phyloP scores from a whole-genome alignment of 2,797 vertebrate species.

The Tinamus major region DNA sequence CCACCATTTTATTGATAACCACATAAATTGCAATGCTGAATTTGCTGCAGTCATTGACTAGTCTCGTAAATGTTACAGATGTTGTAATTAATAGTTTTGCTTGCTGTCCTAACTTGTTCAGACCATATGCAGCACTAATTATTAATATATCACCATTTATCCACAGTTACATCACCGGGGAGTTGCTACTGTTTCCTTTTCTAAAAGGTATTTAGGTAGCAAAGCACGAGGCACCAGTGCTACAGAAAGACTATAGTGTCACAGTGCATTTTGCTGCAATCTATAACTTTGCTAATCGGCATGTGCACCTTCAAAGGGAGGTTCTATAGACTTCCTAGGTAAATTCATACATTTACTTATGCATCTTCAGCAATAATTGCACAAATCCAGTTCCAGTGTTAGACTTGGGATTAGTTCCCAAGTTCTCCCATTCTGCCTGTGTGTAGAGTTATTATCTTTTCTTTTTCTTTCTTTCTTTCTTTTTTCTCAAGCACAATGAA shows the following conservation, averaged over 20 bases:
- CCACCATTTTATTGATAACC: neutral
- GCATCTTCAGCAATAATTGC: neutral
- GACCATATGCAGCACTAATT: neutral
- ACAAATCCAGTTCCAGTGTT: neutral
- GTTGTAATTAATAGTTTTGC: constrained; percentile 33
- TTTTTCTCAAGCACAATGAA: constrained; percentile 8
- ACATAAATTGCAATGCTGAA: neutral
- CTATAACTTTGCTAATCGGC: neutral
- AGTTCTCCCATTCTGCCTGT: neutral
- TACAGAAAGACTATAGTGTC: neutral
- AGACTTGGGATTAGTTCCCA: neutral
- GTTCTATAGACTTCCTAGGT: neutral
- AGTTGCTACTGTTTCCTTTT: constrained; percentile 33
- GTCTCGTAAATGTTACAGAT: constrained; percentile 10
- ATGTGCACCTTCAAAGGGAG: neutral
- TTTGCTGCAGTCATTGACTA: neutral
- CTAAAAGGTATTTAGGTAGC: constrained; percentile 16
- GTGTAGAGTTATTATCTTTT: constrained; percentile 35
- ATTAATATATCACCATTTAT: constrained; percentile 1
- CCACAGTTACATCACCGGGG: neutral
- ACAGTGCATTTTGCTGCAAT: neutral
- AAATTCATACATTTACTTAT: neutral
- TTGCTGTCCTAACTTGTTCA: neutral
- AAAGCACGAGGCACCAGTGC: neutral
- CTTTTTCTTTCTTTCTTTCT: neutral